Percentiles rank a stretch among this genome's conserved stretches.
Evolutionary conservation across 2,888 invertebrate genomes (phyloP).

Genomic region (Caenorhabditis sp.): DNA sequence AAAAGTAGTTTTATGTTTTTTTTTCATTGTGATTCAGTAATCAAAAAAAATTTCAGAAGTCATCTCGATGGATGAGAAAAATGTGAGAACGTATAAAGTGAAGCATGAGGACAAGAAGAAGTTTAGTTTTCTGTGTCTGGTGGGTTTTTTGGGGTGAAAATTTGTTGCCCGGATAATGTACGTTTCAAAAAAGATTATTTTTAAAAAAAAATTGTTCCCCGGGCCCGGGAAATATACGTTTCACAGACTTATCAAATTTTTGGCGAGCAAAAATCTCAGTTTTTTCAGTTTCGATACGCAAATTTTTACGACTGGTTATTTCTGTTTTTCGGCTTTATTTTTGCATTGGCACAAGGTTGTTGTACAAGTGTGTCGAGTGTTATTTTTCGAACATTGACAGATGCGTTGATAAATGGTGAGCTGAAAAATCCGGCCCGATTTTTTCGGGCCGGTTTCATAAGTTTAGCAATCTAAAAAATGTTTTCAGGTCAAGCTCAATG

Average conservation of each 20-base stretch:
- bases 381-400: slow-evolving; percentile 26
- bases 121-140: not conserved
- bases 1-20: not conserved
- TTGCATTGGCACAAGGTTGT: slow-evolving; percentile 20
- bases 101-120: not conserved
- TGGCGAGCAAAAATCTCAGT: not conserved
- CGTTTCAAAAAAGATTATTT: too few relatives aligned
- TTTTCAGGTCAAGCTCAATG: slow-evolving; percentile 17
- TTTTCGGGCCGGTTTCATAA: not conserved
- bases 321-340: slow-evolving; percentile 10
- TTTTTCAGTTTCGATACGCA: slow-evolving; percentile 24
- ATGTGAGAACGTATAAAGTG: not conserved
- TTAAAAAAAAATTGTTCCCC: too few relatives aligned
- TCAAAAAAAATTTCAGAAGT: not conserved
- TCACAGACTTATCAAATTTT: not conserved
- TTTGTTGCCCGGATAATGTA: too few relatives aligned
- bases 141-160: not conserved
- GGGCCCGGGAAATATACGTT: too few relatives aligned
- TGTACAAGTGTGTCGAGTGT: slow-evolving; percentile 15
- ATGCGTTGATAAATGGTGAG: slow-evolving; percentile 26
- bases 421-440: not conserved
- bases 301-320: slow-evolving; percentile 12
- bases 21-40: too few relatives aligned
- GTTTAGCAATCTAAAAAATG: too few relatives aligned
- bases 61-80: not conserved